A percentile compares a stretch with the other conserved stretches of the same genome.
Conservation (phyloP, 2,113 vertebrate genomes). For the Alexandromys fortis region DNA sequence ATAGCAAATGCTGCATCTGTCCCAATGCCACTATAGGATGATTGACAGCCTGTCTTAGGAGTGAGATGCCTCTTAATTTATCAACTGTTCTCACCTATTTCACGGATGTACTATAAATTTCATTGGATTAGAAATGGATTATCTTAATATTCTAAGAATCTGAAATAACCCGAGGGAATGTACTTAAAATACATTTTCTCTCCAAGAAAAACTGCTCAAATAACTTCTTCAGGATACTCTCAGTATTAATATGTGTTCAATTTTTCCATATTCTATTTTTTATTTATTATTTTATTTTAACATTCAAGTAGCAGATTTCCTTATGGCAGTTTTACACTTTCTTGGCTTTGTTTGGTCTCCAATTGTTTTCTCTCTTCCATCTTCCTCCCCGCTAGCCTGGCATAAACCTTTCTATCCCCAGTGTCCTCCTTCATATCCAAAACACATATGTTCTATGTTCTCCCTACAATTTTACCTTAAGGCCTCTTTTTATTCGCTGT, state of each 20-base stretch:
- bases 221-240: background rate
- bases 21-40: background rate
- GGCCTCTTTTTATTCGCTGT: too few species aligned
- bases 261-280: background rate
- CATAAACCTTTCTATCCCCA: background rate
- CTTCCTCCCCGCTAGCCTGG: too few species aligned
- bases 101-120: constrained; percentile 16
- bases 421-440: background rate
- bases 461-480: too few species aligned
- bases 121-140: background rate
- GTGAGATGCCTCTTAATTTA: constrained; percentile 14
- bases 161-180: constrained; percentile 25
- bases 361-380: background rate
- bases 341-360: background rate
- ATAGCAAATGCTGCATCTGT: background rate
- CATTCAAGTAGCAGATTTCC: background rate
- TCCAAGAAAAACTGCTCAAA: constrained; percentile 15
- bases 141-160: background rate
- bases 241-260: constrained; percentile 11
- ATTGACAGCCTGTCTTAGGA: background rate
- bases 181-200: background rate
- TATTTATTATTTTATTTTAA: background rate
- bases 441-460: background rate
- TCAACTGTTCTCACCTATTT: background rate
- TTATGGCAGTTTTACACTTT: background rate